Evolutionary conservation across 2,797 vertebrate genomes (phyloP), one percentile per base, ranked within the genome.

Genomic region (Peromyscus eremicus): DNA sequence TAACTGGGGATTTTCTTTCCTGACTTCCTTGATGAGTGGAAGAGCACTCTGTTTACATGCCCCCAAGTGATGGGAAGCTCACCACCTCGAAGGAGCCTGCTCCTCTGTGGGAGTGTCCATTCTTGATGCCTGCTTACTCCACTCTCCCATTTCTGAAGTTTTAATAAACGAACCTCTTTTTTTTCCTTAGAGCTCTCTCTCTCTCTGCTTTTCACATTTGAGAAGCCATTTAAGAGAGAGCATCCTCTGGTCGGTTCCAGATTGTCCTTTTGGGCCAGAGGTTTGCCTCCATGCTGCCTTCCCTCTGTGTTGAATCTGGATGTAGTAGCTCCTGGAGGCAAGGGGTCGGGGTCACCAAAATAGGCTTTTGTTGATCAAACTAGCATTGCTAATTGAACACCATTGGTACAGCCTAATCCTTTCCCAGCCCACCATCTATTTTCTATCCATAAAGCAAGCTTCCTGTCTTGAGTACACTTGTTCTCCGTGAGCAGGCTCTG

Each of bases 361-460:
- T 3, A 17, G 27, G 11, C 40, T 80, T 84, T 70, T 76, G 84
- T 29, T 57, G 75, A 49, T 81, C 71, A 76, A 88, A 71, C 70
- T 52, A 37, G 25, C 27, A 52, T 91, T 73, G 81, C 66, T 87
- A 84, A 79, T 88, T 60, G 40, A 62, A 52, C 62, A 25, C 27
- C 73, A n/a, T 88, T 80, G 85, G 32, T 91, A 82, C 87, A 95
- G 60, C 52, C 12, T 77, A 82, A 92, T 70, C 66, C 21, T 68
- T 80, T 76, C 64, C 40, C 10, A 57, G 71, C 66, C 81, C 89
- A 68, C 75, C 86, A 57, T 94, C 57, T 94, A 32, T 34, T 88
- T 93, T 92, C 75, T 87, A 49, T 62, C 88, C 40, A 57, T 62
- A 60, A 92, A 88, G 40, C 57, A 49, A 40, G 25, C 52, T 40